Evolutionary conservation across 2,888 invertebrate species (phyloP).

Genomic region (Eupithecia exiguata): DNA sequence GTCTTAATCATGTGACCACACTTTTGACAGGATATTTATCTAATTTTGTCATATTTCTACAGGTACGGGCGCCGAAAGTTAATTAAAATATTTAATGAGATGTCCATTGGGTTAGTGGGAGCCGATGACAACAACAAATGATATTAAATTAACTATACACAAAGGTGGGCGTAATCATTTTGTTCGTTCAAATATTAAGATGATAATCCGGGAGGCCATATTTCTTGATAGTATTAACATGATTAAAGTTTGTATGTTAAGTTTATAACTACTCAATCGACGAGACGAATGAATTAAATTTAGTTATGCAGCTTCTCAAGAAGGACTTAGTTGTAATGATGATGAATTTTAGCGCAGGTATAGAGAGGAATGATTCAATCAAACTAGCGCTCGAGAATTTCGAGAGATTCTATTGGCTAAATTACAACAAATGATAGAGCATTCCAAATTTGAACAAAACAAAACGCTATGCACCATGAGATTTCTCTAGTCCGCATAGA

Average conservation of each 20-base stretch:
- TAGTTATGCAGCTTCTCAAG: not conserved
- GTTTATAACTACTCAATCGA: not conserved
- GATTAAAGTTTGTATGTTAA: constrained; percentile 9
- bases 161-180: constrained; percentile 71
- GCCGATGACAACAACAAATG: constrained; percentile 79
- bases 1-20: constrained; percentile 52
- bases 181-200: constrained; percentile 55
- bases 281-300: not conserved
- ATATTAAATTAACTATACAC: constrained; percentile 74
- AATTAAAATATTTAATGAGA: constrained; percentile 82
- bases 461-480: constrained; percentile 51
- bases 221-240: constrained; percentile 10
- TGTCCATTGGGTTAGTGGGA: constrained; percentile 66
- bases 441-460: constrained; percentile 61
- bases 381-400: not conserved
- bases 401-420: constrained; percentile 35
- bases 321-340: not conserved
- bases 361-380: not conserved
- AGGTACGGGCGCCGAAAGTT: constrained; percentile 68
- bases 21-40: constrained; percentile 59
- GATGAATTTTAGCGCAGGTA: not conserved
- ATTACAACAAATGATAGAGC: constrained; percentile 48
- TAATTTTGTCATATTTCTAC: constrained; percentile 62
- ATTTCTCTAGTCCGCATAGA: constrained; percentile 67
- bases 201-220: constrained; percentile 30